These are phyloP conservation scores for Nyctereutes procyonoides DNA, from an alignment of 2,113 vertebrate genomes.

Conservation along the genomic window DNA sequence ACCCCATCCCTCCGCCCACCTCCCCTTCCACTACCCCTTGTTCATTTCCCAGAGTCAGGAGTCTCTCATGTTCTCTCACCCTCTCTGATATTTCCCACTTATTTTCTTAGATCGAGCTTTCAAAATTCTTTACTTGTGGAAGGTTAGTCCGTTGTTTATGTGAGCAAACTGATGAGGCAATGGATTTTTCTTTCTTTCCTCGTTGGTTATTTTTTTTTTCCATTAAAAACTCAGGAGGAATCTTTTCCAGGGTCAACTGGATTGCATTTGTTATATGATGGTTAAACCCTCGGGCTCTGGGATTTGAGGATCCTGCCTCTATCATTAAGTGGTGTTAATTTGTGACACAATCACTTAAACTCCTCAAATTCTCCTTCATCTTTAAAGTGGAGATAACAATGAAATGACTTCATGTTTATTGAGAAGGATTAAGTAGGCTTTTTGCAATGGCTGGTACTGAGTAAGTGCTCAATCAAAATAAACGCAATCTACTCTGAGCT, in stretches of 20 bases:
- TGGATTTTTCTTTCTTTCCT: constrained; percentile 20
- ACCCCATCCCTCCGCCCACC: too few species aligned
- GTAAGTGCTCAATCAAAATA: constrained; percentile 37
- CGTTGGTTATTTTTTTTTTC: constrained; percentile 6
- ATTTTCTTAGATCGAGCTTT: constrained; percentile 14
- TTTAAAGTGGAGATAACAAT: constrained; percentile 22
- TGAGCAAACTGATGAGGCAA: not conserved
- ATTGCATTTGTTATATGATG: not conserved
- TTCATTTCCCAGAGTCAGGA: too few species aligned
- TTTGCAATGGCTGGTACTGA: not conserved
- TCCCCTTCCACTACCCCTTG: too few species aligned
- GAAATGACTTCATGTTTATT: constrained; percentile 50
- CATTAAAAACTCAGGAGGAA: not conserved
- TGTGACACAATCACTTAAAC: constrained; percentile 14
- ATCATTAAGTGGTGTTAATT: constrained; percentile 25
- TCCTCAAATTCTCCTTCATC: constrained; percentile 33
- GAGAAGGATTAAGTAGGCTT: constrained; percentile 49
- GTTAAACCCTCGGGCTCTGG: constrained; percentile 11
- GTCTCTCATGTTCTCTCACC: too few species aligned
- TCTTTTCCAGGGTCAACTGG: constrained; percentile 16
- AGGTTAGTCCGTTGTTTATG: constrained; percentile 19
- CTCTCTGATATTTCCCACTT: too few species aligned
- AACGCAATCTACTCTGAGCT: constrained; percentile 40
- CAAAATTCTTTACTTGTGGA: constrained; percentile 18
- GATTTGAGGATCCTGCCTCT: not conserved